Evolutionary conservation across 2,888 invertebrate genomes (phyloP).

Genomic region (Lycia hirtaria): DNA sequence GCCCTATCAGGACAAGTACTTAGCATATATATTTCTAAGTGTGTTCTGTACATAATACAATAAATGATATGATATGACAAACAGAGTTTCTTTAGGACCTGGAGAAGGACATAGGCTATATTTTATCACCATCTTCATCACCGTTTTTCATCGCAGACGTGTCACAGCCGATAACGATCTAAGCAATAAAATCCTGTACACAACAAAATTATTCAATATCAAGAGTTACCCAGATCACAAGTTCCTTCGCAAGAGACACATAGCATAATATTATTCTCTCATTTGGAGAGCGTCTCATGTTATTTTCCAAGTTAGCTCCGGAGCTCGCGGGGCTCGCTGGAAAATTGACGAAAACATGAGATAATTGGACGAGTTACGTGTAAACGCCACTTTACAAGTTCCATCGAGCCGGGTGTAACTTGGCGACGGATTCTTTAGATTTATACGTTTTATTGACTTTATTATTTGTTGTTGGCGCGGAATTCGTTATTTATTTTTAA

Average conservation of each 20-base stretch:
- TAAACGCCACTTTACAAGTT: constrained; percentile 10
- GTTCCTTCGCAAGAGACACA: background rate
- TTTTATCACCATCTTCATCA: too few species aligned
- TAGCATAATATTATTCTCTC: constrained; percentile 3
- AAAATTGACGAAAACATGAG: constrained; percentile 15
- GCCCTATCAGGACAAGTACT: too few species aligned
- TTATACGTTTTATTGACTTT: constrained; percentile 9
- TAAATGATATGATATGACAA: too few species aligned
- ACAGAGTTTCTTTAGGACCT: too few species aligned
- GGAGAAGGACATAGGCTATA: too few species aligned
- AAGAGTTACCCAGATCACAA: too few species aligned
- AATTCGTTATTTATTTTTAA: background rate
- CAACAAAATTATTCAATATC: too few species aligned
- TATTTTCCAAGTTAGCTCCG: constrained; percentile 1
- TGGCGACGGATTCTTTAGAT: background rate
- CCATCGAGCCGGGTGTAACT: background rate
- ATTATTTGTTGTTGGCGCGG: background rate
- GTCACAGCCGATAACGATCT: too few species aligned
- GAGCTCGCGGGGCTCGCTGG: constrained; percentile 3
- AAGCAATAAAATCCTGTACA: too few species aligned
- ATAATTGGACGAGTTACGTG: constrained; percentile 24
- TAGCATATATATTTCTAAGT: too few species aligned
- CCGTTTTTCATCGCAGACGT: too few species aligned
- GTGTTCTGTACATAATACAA: too few species aligned
- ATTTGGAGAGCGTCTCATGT: constrained; percentile 1